Evolutionary conservation across 2,888 invertebrate species (phyloP).

Genomic region (Aphodius sticticus): DNA sequence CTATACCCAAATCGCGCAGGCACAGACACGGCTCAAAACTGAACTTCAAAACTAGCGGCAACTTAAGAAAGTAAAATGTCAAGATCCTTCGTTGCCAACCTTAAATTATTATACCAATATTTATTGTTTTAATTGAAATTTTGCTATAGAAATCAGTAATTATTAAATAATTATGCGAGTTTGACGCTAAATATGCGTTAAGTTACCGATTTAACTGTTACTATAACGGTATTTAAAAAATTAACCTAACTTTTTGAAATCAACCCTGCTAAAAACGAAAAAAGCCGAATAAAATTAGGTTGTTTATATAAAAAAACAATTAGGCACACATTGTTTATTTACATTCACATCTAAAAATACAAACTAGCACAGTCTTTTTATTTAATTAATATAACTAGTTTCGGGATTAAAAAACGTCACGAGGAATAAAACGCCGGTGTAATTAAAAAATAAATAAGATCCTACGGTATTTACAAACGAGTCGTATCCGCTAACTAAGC

Average conservation of each 20-base stretch:
- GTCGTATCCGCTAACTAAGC: constrained; percentile 58
- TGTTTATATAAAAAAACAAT: not conserved
- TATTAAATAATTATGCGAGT: too few species aligned
- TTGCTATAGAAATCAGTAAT: not conserved
- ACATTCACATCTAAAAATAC: not conserved
- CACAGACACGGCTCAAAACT: not conserved
- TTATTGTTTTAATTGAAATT: not conserved
- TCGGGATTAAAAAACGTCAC: not conserved
- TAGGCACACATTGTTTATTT: not conserved
- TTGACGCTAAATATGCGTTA: too few species aligned
- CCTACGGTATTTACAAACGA: not conserved
- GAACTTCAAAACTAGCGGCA: not conserved
- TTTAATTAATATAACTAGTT: not conserved
- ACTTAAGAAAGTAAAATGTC: not conserved
- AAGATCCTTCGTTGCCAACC: not conserved
- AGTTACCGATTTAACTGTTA: too few species aligned
- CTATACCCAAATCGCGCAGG: not conserved
- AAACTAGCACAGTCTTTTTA: not conserved
- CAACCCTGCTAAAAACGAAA: too few species aligned
- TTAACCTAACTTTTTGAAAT: too few species aligned
- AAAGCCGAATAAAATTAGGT: too few species aligned
- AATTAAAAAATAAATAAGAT: not conserved
- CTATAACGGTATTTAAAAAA: too few species aligned
- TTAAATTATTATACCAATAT: not conserved
- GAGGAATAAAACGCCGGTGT: not conserved